Percentiles rank a stretch among this genome's conserved stretches.
Evolutionary conservation across 2,888 invertebrate species (phyloP).

Genomic region (Drosophila borealis): DNA sequence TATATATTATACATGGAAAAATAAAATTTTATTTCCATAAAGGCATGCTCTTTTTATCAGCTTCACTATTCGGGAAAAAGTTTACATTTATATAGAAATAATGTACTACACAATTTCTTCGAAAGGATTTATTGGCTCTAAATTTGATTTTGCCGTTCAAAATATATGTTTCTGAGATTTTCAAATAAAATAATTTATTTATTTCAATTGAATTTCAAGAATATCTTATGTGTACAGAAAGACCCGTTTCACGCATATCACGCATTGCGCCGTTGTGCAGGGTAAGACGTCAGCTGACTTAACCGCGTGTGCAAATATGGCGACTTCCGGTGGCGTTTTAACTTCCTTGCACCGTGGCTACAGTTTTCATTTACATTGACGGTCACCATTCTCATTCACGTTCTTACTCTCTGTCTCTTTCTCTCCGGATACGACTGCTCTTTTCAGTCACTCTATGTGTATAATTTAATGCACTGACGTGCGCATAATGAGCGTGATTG

Average conservation of each 20-base stretch:
- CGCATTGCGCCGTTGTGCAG: neutral
- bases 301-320: constrained; percentile 55
- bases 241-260: constrained; percentile 1
- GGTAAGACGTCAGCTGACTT: constrained; percentile 19
- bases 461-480: constrained; percentile 77
- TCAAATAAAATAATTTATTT: too few relatives aligned
- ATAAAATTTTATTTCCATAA: too few relatives aligned
- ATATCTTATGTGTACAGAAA: too few relatives aligned
- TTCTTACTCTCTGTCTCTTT: neutral
- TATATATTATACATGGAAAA: too few relatives aligned
- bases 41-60: too few relatives aligned
- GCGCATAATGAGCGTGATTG: constrained; percentile 77
- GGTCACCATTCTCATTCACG: constrained; percentile 30
- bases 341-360: constrained; percentile 54
- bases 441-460: constrained; percentile 27
- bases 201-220: too few relatives aligned
- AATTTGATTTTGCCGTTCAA: too few relatives aligned
- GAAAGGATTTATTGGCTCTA: too few relatives aligned
- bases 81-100: too few relatives aligned
- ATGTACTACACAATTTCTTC: too few relatives aligned
- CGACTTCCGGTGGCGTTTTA: constrained; percentile 62
- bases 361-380: constrained; percentile 60
- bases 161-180: too few relatives aligned
- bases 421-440: constrained; percentile 9
- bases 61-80: too few relatives aligned